These are phyloP conservation scores for Theodoxus fluviatilis DNA, from an alignment of 2,888 invertebrate species.

Conservation along the genomic window DNA sequence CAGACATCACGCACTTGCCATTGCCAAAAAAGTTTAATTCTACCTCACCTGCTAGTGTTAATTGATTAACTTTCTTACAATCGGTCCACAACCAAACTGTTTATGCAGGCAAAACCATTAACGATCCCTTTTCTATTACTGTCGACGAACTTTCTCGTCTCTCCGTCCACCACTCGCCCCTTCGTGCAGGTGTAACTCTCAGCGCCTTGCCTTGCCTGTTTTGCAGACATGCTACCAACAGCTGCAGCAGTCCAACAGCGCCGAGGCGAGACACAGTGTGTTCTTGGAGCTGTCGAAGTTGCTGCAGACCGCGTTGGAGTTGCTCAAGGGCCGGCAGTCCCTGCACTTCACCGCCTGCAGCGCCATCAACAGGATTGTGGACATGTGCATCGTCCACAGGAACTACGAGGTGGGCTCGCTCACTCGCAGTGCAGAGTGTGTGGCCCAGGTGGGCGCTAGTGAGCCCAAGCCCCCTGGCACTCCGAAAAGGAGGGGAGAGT, in stretches of 20 bases:
- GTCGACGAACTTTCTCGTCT: background rate
- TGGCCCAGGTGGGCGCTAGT: conserved; percentile 13
- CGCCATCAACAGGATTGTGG: conserved; percentile 70
- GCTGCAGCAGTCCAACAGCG: conserved; percentile 40
- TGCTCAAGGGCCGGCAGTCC: conserved; percentile 71
- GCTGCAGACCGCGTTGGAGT: conserved; percentile 69
- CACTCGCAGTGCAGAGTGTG: conserved; percentile 30
- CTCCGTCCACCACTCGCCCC: background rate
- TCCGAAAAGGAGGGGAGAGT: conserved; percentile 3
- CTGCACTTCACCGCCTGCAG: conserved; percentile 72
- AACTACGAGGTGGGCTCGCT: conserved; percentile 55
- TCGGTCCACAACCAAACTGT: background rate
- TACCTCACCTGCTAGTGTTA: too few relatives aligned
- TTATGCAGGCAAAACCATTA: background rate
- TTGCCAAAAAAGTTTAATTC: too few relatives aligned
- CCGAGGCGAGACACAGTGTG: conserved; percentile 56
- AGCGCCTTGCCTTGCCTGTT: background rate
- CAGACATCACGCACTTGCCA: too few relatives aligned
- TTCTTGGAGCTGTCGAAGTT: conserved; percentile 68
- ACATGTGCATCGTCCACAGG: conserved; percentile 68
- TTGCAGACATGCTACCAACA: conserved; percentile 55
- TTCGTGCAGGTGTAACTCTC: background rate
- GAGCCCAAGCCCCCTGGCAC: background rate
- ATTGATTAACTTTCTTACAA: too few relatives aligned
- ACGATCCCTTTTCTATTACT: background rate